phyloP scores from a whole-genome alignment of 2,888 invertebrate species.

The Hemaris fuciformis region DNA sequence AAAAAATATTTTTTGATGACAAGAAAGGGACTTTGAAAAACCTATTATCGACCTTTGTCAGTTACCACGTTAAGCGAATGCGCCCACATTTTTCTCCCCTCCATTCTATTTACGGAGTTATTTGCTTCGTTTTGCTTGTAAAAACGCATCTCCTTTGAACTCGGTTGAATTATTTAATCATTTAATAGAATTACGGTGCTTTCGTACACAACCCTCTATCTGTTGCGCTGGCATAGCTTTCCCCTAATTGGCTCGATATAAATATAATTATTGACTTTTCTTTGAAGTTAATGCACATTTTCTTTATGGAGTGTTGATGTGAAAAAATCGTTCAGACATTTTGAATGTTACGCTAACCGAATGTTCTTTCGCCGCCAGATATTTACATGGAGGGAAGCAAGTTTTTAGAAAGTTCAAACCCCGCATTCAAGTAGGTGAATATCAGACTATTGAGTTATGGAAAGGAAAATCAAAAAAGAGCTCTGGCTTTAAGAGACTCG shows the following conservation, averaged over 20 bases:
- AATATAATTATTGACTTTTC: conserved; percentile 55
- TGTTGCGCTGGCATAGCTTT: conserved; percentile 48
- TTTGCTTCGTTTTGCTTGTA: conserved; percentile 73
- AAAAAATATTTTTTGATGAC: conserved; percentile 18
- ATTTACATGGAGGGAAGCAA: background rate
- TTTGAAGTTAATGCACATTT: conserved; percentile 40
- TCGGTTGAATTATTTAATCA: conserved; percentile 77
- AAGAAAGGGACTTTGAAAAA: conserved; percentile 2
- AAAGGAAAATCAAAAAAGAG: too few relatives aligned
- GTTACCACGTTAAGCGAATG: conserved; percentile 49
- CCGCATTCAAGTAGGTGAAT: too few relatives aligned
- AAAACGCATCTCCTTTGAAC: conserved; percentile 79
- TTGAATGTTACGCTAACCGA: background rate
- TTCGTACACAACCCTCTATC: conserved; percentile 60
- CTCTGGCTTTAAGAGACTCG: too few relatives aligned
- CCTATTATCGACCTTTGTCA: conserved; percentile 35
- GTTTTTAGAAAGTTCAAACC: background rate
- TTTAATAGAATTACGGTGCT: conserved; percentile 76
- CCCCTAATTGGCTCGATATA: conserved; percentile 67
- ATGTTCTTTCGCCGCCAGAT: background rate
- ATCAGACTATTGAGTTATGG: too few relatives aligned
- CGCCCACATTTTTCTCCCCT: conserved; percentile 60
- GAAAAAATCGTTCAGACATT: conserved; percentile 37
- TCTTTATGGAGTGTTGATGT: conserved; percentile 22
- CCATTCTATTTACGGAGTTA: conserved; percentile 59